Conservation (phyloP, 2,797 vertebrate species). For the Phrynocephalus forsythii region DNA sequence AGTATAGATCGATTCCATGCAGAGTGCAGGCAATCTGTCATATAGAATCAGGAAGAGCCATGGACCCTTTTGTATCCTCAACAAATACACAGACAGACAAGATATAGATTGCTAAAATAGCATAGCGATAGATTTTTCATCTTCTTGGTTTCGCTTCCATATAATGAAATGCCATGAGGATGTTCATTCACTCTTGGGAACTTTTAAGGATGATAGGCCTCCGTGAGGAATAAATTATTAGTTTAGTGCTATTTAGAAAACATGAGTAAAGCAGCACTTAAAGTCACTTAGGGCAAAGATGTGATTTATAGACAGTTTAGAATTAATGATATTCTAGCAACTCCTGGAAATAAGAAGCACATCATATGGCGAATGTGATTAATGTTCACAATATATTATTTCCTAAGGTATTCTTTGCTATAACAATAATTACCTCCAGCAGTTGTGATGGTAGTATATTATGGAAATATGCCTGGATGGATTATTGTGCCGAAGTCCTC, state of each 20-base stretch:
- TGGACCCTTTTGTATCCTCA: not conserved
- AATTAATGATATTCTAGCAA: constrained; percentile 28
- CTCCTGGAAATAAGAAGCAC: constrained; percentile 30
- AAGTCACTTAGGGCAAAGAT: constrained; percentile 16
- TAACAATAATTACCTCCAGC: constrained; percentile 13
- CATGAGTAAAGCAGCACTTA: not conserved
- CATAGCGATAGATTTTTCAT: not conserved
- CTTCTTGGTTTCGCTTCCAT: not conserved
- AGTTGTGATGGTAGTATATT: constrained; percentile 32
- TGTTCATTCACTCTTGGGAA: constrained; percentile 3
- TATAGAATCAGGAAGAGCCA: not conserved
- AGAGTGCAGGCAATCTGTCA: not conserved
- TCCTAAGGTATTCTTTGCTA: constrained; percentile 24
- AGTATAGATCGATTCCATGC: too few relatives aligned
- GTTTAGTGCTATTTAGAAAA: constrained; percentile 30
- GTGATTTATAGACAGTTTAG: constrained; percentile 37
- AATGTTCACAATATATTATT: constrained; percentile 35
- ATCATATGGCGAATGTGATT: constrained; percentile 31
- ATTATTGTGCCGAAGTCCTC: constrained; percentile 20
- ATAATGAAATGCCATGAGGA: not conserved
- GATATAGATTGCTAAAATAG: not conserved
- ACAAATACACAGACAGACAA: not conserved
- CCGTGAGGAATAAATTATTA: constrained; percentile 36
- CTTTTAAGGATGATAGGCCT: not conserved
- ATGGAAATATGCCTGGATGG: constrained; percentile 8